These are phyloP conservation scores for Hozukius guyotensis DNA, from an alignment of 2,797 vertebrate species.

Conservation along the genomic window DNA sequence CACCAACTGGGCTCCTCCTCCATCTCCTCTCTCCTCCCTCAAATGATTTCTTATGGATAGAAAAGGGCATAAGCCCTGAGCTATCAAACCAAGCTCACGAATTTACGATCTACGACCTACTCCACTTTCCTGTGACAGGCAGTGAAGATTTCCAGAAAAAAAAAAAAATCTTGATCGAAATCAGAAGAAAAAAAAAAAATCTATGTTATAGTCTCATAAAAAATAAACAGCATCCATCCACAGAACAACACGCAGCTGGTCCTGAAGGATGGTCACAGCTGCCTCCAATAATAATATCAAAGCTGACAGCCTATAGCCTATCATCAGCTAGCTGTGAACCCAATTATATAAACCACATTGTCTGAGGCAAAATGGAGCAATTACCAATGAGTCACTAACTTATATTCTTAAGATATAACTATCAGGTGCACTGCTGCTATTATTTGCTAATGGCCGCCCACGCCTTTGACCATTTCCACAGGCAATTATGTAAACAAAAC, in stretches of 20 bases:
- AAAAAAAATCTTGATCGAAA: background rate
- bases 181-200: background rate
- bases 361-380: slow-evolving; percentile 21
- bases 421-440: slow-evolving; percentile 15
- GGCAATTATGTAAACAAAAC: slow-evolving; percentile 35
- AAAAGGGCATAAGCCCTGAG: no score
- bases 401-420: slow-evolving; percentile 15
- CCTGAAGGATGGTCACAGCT: background rate
- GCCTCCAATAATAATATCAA: background rate
- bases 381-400: slow-evolving; percentile 17
- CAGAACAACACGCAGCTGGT: background rate
- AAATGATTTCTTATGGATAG: no score
- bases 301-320: background rate
- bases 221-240: background rate
- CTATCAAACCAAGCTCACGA: no score
- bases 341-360: slow-evolving; percentile 9
- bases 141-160: background rate
- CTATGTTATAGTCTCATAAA: no score
- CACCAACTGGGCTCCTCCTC: no score
- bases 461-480: slow-evolving; percentile 20
- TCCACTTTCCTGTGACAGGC: background rate
- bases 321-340: background rate
- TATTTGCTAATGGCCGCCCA: slow-evolving; percentile 34
- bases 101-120: background rate
- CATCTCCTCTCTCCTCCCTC: no score